Percentiles rank a stretch among this genome's conserved stretches.
Conservation (phyloP, 2,888 invertebrate species). For the Cantharis rufa region DNA sequence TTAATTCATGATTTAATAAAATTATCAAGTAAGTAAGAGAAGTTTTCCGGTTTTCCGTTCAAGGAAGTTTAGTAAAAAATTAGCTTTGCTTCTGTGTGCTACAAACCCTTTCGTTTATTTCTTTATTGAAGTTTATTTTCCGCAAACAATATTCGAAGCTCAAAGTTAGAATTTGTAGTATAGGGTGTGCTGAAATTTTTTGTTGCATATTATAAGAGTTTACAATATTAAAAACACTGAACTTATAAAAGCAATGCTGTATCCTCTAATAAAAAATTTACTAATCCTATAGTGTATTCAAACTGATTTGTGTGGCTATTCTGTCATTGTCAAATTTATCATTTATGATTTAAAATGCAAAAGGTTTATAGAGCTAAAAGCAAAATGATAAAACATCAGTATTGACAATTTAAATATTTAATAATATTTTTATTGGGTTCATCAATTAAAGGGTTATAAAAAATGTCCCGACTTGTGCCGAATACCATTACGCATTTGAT, state of each 20-base stretch:
- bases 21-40: too few species aligned
- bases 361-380: conserved; percentile 15
- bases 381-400: conserved; percentile 10
- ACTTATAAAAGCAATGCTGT: conserved; percentile 28
- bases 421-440: neutral
- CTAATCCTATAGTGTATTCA: conserved; percentile 40
- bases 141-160: neutral
- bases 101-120: too few species aligned
- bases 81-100: neutral
- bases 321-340: conserved; percentile 43
- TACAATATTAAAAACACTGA: neutral
- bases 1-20: too few species aligned
- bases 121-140: neutral
- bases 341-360: conserved; percentile 37
- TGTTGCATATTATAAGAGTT: neutral
- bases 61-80: neutral
- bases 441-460: neutral
- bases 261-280: conserved; percentile 40
- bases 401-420: conserved; percentile 7
- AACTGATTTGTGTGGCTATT: conserved; percentile 36
- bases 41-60: neutral
- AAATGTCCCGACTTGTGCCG: neutral
- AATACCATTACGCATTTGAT: neutral
- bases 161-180: neutral
- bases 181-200: neutral